phyloP scores from a whole-genome alignment of 2,797 vertebrate genomes.

The Chlorospingus flavigularis region DNA sequence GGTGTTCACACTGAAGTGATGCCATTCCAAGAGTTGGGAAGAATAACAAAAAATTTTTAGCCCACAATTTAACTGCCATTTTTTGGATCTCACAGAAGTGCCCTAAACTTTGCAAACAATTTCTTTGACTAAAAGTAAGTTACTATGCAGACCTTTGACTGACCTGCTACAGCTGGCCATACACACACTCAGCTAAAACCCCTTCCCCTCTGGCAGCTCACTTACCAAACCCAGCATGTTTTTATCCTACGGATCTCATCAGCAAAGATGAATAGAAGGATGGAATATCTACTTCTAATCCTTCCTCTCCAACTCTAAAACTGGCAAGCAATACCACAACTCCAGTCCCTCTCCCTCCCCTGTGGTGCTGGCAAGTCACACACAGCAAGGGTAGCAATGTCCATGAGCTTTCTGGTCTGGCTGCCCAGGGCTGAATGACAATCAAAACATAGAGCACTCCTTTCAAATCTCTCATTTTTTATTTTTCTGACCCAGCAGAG shows the following conservation, averaged over 20 bases:
- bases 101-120: neutral
- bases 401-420: neutral
- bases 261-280: neutral
- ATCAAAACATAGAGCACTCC: neutral
- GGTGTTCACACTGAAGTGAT: neutral
- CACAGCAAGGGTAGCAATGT: neutral
- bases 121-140: neutral
- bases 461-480: neutral
- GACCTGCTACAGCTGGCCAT: neutral
- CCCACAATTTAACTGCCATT: neutral
- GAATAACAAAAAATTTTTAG: neutral
- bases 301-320: neutral
- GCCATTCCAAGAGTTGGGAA: neutral
- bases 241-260: neutral
- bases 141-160: neutral
- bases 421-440: neutral
- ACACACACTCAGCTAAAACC: fast-evolving
- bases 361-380: neutral
- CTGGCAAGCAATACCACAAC: neutral
- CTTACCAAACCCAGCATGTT: neutral
- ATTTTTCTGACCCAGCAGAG: neutral
- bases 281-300: neutral
- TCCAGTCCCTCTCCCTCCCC: fast-evolving
- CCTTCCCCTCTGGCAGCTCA: neutral
- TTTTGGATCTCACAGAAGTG: neutral